Percentiles rank a stretch among this genome's conserved stretches.
Evolutionary conservation across 2,113 vertebrate species (phyloP).

Genomic region (Corydoras sp.): DNA sequence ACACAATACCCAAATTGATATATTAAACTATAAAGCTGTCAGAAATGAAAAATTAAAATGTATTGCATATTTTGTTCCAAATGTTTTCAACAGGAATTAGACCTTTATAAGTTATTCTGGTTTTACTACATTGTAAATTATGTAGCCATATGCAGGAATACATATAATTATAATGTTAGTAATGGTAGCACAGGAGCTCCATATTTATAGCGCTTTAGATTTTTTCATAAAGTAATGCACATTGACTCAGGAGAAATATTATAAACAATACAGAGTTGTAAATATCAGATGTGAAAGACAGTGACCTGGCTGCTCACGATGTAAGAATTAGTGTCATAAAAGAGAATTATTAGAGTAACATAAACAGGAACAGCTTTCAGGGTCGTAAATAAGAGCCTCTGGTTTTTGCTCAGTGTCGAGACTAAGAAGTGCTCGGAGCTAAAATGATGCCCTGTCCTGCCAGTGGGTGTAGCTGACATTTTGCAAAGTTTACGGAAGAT

Average conservation of each 20-base stretch:
- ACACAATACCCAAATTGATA: too few relatives aligned
- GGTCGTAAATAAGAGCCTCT: background rate
- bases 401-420: background rate
- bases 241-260: slow-evolving; percentile 9
- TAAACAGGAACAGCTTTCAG: background rate
- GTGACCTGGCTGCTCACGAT: background rate
- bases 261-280: background rate
- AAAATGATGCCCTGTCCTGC: too few relatives aligned
- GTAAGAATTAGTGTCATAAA: background rate
- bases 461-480: too few relatives aligned
- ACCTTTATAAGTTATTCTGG: too few relatives aligned
- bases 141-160: background rate
- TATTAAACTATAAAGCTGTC: too few relatives aligned
- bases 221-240: background rate
- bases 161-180: background rate
- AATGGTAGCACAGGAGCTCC: background rate
- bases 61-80: too few relatives aligned
- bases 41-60: too few relatives aligned
- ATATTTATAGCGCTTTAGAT: background rate
- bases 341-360: slow-evolving; percentile 4
- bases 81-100: too few relatives aligned
- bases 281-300: background rate
- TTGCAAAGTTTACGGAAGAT: too few relatives aligned
- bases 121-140: background rate
- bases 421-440: too few relatives aligned